Conservation (phyloP, 2,113 vertebrate genomes). For the Rhabdomys dilectus region DNA sequence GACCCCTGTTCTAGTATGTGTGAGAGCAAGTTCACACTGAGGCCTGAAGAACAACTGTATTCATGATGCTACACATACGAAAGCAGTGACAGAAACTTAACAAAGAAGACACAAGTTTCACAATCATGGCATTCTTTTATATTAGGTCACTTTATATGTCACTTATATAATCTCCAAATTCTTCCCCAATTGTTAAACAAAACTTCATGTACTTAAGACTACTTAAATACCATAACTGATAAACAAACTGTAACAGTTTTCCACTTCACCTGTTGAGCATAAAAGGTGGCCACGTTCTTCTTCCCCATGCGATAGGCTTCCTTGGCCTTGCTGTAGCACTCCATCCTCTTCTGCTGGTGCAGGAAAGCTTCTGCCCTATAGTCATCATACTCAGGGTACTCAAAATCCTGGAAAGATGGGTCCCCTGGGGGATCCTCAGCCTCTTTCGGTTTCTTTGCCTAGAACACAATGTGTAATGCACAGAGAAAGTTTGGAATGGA, state of each 20-base stretch:
- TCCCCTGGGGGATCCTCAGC: slow-evolving; percentile 83
- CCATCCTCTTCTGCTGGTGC: slow-evolving; percentile 92
- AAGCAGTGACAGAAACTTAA: background rate
- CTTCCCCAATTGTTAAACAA: slow-evolving; percentile 22
- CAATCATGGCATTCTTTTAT: background rate
- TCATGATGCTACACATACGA: background rate
- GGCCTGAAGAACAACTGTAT: background rate
- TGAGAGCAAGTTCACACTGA: background rate
- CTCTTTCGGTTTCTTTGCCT: slow-evolving; percentile 86
- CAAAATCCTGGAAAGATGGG: slow-evolving; percentile 91
- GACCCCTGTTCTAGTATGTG: too few species aligned
- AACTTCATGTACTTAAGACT: background rate
- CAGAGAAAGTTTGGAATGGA: background rate
- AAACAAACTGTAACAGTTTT: background rate
- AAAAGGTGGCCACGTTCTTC: slow-evolving; percentile 95
- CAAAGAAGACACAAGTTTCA: slow-evolving; percentile 29
- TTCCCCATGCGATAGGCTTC: slow-evolving; percentile 94
- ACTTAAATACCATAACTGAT: background rate
- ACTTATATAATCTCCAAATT: background rate
- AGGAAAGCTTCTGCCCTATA: slow-evolving; percentile 95
- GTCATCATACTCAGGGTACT: slow-evolving; percentile 94
- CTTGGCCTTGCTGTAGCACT: slow-evolving; percentile 93
- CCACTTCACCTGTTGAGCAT: slow-evolving; percentile 93
- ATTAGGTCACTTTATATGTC: background rate
- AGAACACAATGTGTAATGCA: background rate